phyloP scores from a whole-genome alignment of 2,113 vertebrate species.

The Drymodes brunneopygia region DNA sequence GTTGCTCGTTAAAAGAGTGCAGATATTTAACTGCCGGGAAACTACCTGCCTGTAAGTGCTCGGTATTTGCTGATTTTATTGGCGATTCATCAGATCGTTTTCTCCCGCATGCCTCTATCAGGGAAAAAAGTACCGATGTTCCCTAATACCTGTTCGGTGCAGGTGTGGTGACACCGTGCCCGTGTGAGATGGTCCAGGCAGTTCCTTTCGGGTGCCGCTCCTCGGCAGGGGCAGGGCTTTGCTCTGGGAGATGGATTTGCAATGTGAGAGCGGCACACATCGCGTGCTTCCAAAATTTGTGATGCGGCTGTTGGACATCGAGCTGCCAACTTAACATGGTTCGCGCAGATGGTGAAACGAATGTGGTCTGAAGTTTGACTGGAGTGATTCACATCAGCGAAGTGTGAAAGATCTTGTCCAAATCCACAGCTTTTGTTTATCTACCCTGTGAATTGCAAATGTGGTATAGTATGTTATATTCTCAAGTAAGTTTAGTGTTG shows the following conservation, averaged over 20 bases:
- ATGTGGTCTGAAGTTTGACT: slow-evolving; percentile 28
- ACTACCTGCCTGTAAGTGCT: background rate
- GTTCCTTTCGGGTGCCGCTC: background rate
- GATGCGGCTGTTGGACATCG: background rate
- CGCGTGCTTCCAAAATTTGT: background rate
- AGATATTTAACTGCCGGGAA: background rate
- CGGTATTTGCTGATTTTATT: background rate
- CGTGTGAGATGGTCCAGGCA: accelerated
- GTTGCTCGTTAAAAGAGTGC: background rate
- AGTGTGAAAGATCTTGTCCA: slow-evolving; percentile 21
- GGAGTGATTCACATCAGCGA: slow-evolving; percentile 15
- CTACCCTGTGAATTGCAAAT: background rate
- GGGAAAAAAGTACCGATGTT: background rate
- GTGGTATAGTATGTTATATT: background rate
- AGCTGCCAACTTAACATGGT: background rate
- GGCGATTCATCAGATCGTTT: background rate
- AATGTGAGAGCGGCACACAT: background rate
- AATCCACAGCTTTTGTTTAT: slow-evolving; percentile 34
- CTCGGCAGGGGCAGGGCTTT: background rate
- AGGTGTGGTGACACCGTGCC: background rate
- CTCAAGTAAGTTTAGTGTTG: background rate
- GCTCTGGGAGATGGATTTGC: background rate
- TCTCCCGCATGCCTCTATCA: background rate
- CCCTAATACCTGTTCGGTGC: accelerated
- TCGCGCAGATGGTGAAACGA: slow-evolving; percentile 9